Evolutionary conservation across 2,888 invertebrate species (phyloP).

Genomic region (Cryptus armator): DNA sequence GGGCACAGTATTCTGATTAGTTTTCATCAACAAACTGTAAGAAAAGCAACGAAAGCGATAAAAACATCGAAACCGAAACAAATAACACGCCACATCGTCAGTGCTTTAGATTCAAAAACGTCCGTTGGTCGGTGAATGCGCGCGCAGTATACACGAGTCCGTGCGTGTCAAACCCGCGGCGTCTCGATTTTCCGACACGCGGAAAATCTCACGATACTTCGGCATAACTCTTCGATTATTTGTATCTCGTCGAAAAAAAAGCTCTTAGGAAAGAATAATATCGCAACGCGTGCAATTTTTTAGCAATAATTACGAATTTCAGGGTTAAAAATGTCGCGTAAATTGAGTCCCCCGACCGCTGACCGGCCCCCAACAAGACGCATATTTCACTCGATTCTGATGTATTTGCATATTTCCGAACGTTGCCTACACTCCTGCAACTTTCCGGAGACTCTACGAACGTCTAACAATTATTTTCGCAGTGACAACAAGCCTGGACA

Average conservation of each 20-base stretch:
- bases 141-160: not conserved
- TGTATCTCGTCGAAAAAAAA: not conserved
- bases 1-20: too few species aligned
- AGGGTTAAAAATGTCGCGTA: not conserved
- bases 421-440: not conserved
- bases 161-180: not conserved
- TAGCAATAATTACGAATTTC: not conserved
- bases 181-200: not conserved
- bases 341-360: not conserved
- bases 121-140: not conserved
- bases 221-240: not conserved
- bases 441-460: not conserved
- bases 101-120: not conserved
- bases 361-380: not conserved
- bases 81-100: not conserved
- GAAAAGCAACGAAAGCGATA: not conserved
- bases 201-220: not conserved
- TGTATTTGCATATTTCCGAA: not conserved
- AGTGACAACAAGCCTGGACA: not conserved
- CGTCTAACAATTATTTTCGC: not conserved
- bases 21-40: not conserved
- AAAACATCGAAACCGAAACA: not conserved
- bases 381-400: slow-evolving; percentile 1
- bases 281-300: not conserved
- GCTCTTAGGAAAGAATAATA: not conserved